Percentiles rank a stretch among this genome's conserved stretches.
Evolutionary conservation across 1,140 invertebrate genomes (phyloP).

Genomic region (Piezodorus guildinii): DNA sequence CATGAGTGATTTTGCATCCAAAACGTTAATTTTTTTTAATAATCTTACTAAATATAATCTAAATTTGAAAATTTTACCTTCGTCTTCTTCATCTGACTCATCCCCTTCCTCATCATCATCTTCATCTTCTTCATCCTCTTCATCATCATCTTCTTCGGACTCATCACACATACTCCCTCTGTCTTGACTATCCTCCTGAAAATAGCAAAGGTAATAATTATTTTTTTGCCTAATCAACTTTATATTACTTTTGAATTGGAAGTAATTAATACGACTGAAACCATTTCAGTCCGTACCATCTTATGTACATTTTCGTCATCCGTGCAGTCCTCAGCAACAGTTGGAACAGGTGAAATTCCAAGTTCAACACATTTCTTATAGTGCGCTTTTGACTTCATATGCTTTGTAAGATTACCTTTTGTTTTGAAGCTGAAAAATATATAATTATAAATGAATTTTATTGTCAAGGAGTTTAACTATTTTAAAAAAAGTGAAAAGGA

Average conservation of each 20-base stretch:
- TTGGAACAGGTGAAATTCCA: conserved; percentile 59
- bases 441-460: not conserved
- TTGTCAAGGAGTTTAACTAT: too few species aligned
- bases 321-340: conserved; percentile 54
- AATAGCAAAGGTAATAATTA: too few species aligned
- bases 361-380: conserved; percentile 83
- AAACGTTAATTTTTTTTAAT: too few species aligned
- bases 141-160: conserved; percentile 45
- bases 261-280: too few species aligned
- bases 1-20: too few species aligned
- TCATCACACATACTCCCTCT: conserved; percentile 34
- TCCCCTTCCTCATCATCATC: conserved; percentile 55
- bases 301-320: conserved; percentile 47
- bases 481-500: too few species aligned
- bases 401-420: conserved; percentile 96
- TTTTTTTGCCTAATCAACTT: too few species aligned
- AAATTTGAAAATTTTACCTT: conserved; percentile 18
- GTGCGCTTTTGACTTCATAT: conserved; percentile 97
- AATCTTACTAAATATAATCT: too few species aligned
- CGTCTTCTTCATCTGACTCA: conserved; percentile 42
- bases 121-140: conserved; percentile 49
- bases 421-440: conserved; percentile 77
- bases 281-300: not conserved
- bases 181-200: conserved; percentile 21
- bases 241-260: too few species aligned